Evolutionary conservation across 2,113 vertebrate genomes (phyloP).

Genomic region (Zosterops borbonicus): DNA sequence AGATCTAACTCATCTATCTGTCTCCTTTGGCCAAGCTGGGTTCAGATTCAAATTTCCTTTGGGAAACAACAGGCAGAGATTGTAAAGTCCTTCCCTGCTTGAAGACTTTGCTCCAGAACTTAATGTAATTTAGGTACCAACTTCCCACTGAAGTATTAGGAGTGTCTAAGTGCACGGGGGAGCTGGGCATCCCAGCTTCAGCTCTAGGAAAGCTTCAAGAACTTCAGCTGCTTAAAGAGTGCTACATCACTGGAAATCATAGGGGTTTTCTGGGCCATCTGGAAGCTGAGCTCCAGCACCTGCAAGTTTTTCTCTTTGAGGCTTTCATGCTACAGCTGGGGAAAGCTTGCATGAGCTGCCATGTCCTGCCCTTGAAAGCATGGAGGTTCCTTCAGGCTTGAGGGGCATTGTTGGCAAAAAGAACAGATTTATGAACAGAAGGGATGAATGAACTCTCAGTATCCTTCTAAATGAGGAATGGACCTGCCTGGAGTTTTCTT

Average conservation of each 20-base stretch:
- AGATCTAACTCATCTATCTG: constrained; percentile 9
- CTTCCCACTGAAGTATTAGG: background rate
- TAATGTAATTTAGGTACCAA: background rate
- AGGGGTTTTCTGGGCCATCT: background rate
- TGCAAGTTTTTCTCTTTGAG: background rate
- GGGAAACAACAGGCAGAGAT: background rate
- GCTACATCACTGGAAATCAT: background rate
- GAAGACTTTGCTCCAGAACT: background rate
- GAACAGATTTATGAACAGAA: constrained; percentile 25
- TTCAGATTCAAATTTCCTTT: constrained; percentile 14
- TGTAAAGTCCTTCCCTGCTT: background rate
- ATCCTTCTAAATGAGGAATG: constrained; percentile 10
- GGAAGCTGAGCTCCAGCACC: background rate
- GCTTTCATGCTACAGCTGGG: background rate
- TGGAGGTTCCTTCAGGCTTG: background rate
- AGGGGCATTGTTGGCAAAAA: background rate
- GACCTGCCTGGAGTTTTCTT: background rate
- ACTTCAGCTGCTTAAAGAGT: background rate
- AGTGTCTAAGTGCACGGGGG: background rate
- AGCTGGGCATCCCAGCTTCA: background rate
- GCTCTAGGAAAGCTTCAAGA: background rate
- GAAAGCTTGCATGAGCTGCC: constrained; percentile 8
- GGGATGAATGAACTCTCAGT: constrained; percentile 17
- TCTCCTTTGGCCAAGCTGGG: constrained; percentile 3
- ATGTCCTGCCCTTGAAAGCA: background rate